A percentile compares a stretch with the other conserved stretches of the same genome.
These are phyloP conservation scores for Coleophora flavipennella DNA, from an alignment of 2,888 invertebrate genomes.

Conservation along the genomic window DNA sequence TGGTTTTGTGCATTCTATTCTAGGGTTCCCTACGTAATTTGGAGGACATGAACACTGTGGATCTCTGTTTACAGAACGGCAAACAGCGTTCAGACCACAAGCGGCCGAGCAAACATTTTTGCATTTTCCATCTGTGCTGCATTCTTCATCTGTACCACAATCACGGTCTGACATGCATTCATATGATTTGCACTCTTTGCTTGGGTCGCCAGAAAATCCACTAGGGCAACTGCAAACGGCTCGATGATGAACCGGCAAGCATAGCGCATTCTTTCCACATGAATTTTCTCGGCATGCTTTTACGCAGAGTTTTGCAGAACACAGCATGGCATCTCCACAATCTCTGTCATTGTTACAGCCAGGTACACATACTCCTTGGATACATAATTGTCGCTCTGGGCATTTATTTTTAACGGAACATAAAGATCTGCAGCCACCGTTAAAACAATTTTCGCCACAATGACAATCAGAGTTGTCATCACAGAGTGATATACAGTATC, in stretches of 20 bases:
- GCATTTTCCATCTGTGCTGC: slow-evolving; percentile 78
- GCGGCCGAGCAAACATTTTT: slow-evolving; percentile 86
- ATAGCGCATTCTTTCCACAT: slow-evolving; percentile 87
- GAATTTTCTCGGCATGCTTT: slow-evolving; percentile 79
- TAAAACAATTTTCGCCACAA: slow-evolving; percentile 85
- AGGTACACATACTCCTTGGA: slow-evolving; percentile 79
- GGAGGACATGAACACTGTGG: slow-evolving; percentile 89
- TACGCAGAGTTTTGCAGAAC: slow-evolving; percentile 77
- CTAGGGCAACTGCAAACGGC: slow-evolving; percentile 91
- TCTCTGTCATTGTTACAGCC: slow-evolving; percentile 87
- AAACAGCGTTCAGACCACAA: slow-evolving; percentile 89
- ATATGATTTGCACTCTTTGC: slow-evolving; percentile 80
- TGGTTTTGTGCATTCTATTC: slow-evolving; percentile 80
- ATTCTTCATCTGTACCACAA: slow-evolving; percentile 84
- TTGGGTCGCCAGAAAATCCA: slow-evolving; percentile 87
- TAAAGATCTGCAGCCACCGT: slow-evolving; percentile 80
- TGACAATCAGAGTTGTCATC: slow-evolving; percentile 77
- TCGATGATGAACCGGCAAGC: slow-evolving; percentile 84
- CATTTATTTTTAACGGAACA: slow-evolving; percentile 81
- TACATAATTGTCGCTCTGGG: slow-evolving; percentile 83
- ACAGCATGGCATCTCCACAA: slow-evolving; percentile 83
- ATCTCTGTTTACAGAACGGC: slow-evolving; percentile 81
- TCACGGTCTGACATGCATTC: slow-evolving; percentile 84
- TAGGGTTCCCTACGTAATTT: slow-evolving; percentile 86
- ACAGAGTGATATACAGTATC: slow-evolving; percentile 84